Percentiles rank a stretch among this genome's conserved stretches.
Evolutionary conservation across 2,797 vertebrate species (phyloP).

Genomic region (Protosalanx chinensis): DNA sequence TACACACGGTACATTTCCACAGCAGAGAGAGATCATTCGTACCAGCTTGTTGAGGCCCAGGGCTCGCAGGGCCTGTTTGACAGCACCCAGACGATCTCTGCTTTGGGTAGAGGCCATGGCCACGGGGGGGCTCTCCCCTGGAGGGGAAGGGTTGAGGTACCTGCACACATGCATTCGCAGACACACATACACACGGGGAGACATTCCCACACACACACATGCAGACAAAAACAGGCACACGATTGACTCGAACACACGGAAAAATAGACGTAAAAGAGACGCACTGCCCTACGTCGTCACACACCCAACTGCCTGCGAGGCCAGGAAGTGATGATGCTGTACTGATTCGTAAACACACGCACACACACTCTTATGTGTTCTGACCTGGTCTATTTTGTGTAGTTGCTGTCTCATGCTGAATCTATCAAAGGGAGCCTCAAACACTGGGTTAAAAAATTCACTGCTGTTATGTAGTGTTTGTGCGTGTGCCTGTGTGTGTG

Average conservation of each 20-base stretch:
- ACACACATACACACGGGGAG: background rate
- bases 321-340: too few relatives aligned
- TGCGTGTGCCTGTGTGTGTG: background rate
- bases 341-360: too few relatives aligned
- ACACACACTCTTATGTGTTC: too few relatives aligned
- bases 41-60: slow-evolving; percentile 88
- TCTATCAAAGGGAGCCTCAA: background rate
- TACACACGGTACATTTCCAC: slow-evolving; percentile 1
- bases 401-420: background rate
- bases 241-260: background rate
- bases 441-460: background rate
- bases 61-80: slow-evolving; percentile 84
- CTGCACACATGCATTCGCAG: slow-evolving; percentile 58
- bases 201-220: background rate
- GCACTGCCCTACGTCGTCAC: too few relatives aligned
- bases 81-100: slow-evolving; percentile 75
- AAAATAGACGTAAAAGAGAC: background rate
- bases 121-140: slow-evolving; percentile 61
- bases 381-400: background rate
- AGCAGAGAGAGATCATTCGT: slow-evolving; percentile 30
- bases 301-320: too few relatives aligned
- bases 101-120: slow-evolving; percentile 72
- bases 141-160: slow-evolving; percentile 72
- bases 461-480: background rate
- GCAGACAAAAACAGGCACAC: background rate